Evolutionary conservation across 2,888 invertebrate species (phyloP).

Genomic region (Acanthosoma haemorrhoidale): DNA sequence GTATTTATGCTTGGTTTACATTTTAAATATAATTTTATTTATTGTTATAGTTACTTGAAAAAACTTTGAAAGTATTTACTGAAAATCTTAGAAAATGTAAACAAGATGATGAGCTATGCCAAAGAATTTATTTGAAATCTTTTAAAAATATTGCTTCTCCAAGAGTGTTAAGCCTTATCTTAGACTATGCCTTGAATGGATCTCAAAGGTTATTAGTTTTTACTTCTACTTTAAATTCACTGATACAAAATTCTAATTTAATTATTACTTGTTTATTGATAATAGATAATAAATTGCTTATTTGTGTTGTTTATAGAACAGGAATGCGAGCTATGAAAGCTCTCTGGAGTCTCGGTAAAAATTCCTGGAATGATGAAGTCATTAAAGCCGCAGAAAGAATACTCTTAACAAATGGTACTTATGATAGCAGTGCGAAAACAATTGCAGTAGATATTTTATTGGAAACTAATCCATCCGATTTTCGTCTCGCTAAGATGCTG

Average conservation of each 20-base stretch:
- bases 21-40: conserved; percentile 13
- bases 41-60: conserved; percentile 45
- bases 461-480: conserved; percentile 53
- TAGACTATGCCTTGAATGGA: conserved; percentile 53
- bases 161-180: conserved; percentile 45
- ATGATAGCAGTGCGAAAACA: conserved; percentile 65
- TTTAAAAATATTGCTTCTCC: conserved; percentile 58
- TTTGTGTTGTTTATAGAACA: conserved; percentile 46
- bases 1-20: not conserved
- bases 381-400: conserved; percentile 52
- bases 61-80: conserved; percentile 46
- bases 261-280: not conserved
- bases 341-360: conserved; percentile 52
- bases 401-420: conserved; percentile 54
- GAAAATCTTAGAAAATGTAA: conserved; percentile 52
- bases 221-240: not conserved
- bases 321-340: conserved; percentile 65
- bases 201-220: conserved; percentile 44
- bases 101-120: conserved; percentile 51
- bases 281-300: not conserved
- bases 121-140: conserved; percentile 58
- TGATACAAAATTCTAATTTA: not conserved
- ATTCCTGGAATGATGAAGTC: conserved; percentile 47
- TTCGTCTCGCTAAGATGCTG: conserved; percentile 53
- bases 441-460: conserved; percentile 66